phyloP scores from a whole-genome alignment of 2,113 vertebrate species.

The Brienomyrus longianalis region DNA sequence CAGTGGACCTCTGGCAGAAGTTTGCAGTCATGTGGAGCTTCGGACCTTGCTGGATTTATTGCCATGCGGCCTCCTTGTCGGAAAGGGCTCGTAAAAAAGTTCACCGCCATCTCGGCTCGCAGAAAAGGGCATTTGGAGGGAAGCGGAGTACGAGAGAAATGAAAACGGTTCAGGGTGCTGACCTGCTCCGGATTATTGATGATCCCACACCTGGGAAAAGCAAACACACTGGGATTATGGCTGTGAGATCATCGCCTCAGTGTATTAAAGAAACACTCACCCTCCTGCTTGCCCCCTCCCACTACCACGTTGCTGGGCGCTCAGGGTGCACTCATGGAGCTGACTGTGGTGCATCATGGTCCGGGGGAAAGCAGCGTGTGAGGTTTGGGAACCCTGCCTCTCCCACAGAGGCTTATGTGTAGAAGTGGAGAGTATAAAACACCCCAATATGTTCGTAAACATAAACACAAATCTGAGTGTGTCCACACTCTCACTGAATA shows the following conservation, averaged over 20 bases:
- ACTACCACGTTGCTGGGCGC: neutral
- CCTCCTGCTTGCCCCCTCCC: neutral
- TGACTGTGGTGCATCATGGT: neutral
- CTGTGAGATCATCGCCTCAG: neutral
- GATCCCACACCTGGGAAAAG: neutral
- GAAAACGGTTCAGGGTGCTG: neutral
- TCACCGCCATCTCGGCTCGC: neutral
- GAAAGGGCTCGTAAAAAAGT: slow-evolving; percentile 6
- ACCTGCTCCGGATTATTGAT: slow-evolving; percentile 1
- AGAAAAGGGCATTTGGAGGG: slow-evolving; percentile 1
- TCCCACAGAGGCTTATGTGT: neutral
- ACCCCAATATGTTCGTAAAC: neutral
- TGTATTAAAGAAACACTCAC: neutral
- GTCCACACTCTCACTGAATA: neutral
- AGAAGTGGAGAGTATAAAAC: neutral
- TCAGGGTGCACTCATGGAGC: neutral
- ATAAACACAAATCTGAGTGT: neutral
- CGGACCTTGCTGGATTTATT: neutral
- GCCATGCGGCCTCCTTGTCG: neutral
- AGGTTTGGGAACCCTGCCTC: neutral
- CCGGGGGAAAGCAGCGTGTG: neutral
- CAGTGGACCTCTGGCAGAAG: neutral
- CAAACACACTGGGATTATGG: neutral
- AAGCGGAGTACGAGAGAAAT: neutral
- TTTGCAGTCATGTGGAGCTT: neutral